phyloP scores from a whole-genome alignment of 1,140 invertebrate genomes.

The Drosophila prosaltans region DNA sequence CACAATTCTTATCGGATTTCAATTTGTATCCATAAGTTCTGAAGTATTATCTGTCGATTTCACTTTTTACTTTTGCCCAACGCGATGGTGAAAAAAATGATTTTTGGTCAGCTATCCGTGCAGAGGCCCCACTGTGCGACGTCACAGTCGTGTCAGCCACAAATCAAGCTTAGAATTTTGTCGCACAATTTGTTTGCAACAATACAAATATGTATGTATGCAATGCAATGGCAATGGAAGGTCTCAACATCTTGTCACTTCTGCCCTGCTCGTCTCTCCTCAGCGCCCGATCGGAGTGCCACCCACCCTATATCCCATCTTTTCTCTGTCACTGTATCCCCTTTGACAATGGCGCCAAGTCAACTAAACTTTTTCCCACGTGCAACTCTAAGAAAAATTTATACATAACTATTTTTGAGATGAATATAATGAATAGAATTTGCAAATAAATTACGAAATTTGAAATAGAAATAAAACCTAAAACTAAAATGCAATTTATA shows the following conservation, averaged over 20 bases:
- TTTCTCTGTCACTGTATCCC: conserved; percentile 17
- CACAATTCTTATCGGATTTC: no score
- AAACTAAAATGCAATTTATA: neutral
- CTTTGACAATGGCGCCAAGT: conserved; percentile 42
- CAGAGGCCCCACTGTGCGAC: no score
- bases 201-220: conserved; percentile 26
- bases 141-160: conserved; percentile 33
- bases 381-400: conserved; percentile 25
- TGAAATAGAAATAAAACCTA: neutral
- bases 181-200: conserved; percentile 70
- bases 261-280: neutral
- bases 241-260: neutral
- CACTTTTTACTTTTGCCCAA: no score
- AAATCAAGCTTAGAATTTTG: conserved; percentile 75
- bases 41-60: no score
- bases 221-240: conserved; percentile 14
- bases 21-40: no score
- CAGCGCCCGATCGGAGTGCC: neutral
- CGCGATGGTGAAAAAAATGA: no score
- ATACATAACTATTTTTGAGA: conserved; percentile 6
- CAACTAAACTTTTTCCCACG: conserved; percentile 43
- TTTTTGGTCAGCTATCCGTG: no score
- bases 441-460: conserved; percentile 28
- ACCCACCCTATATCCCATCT: neutral
- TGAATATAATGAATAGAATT: conserved; percentile 22